Evolutionary conservation across 2,888 invertebrate genomes (phyloP).

Genomic region (Dugesia japonica): DNA sequence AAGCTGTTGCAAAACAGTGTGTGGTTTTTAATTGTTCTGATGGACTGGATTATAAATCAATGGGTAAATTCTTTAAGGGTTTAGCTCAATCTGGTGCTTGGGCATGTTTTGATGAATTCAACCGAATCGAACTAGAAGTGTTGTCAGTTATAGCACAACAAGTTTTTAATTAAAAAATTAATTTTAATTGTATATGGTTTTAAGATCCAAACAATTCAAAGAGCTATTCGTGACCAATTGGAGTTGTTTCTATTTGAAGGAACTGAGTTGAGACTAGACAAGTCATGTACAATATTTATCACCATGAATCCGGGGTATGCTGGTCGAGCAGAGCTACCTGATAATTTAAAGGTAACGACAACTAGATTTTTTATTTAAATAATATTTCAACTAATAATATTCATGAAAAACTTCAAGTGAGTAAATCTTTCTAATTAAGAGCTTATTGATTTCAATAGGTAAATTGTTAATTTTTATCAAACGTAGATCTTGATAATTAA

Average conservation of each 20-base stretch:
- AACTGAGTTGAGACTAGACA: slow-evolving; percentile 45
- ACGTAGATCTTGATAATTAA: no score
- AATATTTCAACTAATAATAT: no score
- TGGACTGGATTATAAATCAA: slow-evolving; percentile 47
- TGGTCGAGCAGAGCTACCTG: slow-evolving; percentile 45
- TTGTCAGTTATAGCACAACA: slow-evolving; percentile 47
- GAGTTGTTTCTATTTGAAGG: slow-evolving; percentile 46
- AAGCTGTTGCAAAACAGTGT: slow-evolving; percentile 48
- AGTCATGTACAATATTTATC: slow-evolving; percentile 47
- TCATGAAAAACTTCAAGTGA: no score
- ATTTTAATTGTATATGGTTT: no score
- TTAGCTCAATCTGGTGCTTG: slow-evolving; percentile 47
- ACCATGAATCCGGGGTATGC: slow-evolving; percentile 45
- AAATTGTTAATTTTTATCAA: no score
- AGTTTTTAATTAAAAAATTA: no score
- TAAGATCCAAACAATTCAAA: slow-evolving; percentile 47
- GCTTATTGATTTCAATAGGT: no score
- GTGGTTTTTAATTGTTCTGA: slow-evolving; percentile 49
- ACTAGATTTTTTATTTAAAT: no score
- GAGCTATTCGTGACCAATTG: slow-evolving; percentile 45
- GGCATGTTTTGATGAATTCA: slow-evolving; percentile 49
- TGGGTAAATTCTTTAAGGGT: slow-evolving; percentile 49
- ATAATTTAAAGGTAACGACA: slow-evolving; percentile 47
- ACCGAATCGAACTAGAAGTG: slow-evolving; percentile 48
- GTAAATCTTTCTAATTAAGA: no score